Percentiles rank a stretch among this genome's conserved stretches.
These are phyloP conservation scores for Nesoenas mayeri DNA, from an alignment of 2,113 vertebrate genomes.

Conservation along the genomic window DNA sequence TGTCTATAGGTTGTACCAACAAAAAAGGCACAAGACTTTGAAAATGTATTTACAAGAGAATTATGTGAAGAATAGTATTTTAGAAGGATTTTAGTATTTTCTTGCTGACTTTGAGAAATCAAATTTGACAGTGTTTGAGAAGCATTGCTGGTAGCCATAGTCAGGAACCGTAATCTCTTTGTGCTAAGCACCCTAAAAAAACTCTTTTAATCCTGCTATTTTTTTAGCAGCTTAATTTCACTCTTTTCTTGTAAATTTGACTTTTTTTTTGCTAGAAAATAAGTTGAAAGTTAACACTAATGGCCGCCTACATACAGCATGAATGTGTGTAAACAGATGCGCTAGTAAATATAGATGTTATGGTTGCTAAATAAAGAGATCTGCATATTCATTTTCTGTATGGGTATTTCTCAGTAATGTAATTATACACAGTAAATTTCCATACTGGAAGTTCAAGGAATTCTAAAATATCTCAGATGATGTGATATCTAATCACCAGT, in stretches of 20 bases:
- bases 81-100: background rate
- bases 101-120: background rate
- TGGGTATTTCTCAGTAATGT: constrained; percentile 22
- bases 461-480: constrained; percentile 20
- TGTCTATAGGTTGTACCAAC: background rate
- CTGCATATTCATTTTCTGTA: constrained; percentile 4
- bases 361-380: constrained; percentile 14
- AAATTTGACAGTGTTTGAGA: background rate
- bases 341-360: constrained; percentile 6
- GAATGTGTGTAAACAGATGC: background rate
- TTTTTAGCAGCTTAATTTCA: background rate
- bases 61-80: background rate
- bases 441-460: constrained; percentile 13
- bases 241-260: background rate
- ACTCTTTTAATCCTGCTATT: background rate
- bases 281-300: background rate
- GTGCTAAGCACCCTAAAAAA: background rate
- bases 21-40: background rate
- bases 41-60: background rate
- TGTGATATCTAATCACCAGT: constrained; percentile 8
- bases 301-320: background rate
- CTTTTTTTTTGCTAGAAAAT: background rate
- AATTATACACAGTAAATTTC: constrained; percentile 10
- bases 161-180: background rate
- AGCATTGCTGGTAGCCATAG: background rate